Conservation (phyloP, 2,888 invertebrate species). For the Chydorus sphaericus region DNA sequence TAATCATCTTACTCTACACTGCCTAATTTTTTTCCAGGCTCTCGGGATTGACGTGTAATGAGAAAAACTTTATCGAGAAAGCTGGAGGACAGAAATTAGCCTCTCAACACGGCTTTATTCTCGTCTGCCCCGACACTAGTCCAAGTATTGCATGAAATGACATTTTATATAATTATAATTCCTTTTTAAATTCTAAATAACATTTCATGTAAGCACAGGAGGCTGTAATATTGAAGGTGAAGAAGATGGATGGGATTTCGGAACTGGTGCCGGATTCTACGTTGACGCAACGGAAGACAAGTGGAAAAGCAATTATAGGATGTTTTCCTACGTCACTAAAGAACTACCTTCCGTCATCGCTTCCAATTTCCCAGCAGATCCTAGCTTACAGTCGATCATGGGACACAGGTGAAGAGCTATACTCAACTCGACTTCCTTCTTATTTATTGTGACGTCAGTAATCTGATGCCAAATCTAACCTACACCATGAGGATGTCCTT, state of each 20-base stretch:
- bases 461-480: too few species aligned
- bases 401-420: slow-evolving; percentile 35
- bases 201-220: slow-evolving; percentile 30
- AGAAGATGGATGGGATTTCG: slow-evolving; percentile 86
- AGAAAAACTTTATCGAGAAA: slow-evolving; percentile 90
- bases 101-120: slow-evolving; percentile 63
- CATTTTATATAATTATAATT: not conserved
- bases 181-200: slow-evolving; percentile 3
- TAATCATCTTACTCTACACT: too few species aligned
- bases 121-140: slow-evolving; percentile 92
- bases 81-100: slow-evolving; percentile 89
- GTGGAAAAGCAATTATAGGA: slow-evolving; percentile 82
- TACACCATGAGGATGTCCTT: too few species aligned
- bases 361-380: slow-evolving; percentile 49
- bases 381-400: slow-evolving; percentile 30
- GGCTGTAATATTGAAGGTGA: slow-evolving; percentile 79
- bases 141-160: slow-evolving; percentile 42
- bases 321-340: slow-evolving; percentile 86
- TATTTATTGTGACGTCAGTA: slow-evolving; percentile 10
- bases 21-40: not conserved
- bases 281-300: slow-evolving; percentile 80
- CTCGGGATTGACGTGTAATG: slow-evolving; percentile 47
- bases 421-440: not conserved
- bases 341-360: slow-evolving; percentile 64
- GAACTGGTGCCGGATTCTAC: slow-evolving; percentile 90